These are phyloP conservation scores for Columba guinea DNA, from an alignment of 2,797 vertebrate species.

Conservation along the genomic window DNA sequence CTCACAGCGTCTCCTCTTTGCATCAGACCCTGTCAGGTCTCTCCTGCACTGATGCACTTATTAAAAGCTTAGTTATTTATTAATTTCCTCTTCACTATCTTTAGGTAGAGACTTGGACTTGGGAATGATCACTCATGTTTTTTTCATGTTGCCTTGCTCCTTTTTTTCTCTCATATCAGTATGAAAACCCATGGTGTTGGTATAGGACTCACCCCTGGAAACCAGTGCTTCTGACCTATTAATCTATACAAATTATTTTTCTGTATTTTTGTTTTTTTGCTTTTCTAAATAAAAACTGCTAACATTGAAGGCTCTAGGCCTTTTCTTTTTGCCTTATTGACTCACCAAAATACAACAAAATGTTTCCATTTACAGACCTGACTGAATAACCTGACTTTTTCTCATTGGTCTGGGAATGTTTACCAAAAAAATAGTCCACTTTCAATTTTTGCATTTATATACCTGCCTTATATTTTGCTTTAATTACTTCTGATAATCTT, in stretches of 20 bases:
- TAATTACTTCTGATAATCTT: background rate
- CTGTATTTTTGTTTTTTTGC: background rate
- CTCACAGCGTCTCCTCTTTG: background rate
- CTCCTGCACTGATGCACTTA: background rate
- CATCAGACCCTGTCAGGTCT: background rate
- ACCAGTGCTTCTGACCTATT: background rate
- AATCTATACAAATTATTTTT: background rate
- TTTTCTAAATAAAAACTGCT: background rate
- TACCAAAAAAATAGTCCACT: background rate
- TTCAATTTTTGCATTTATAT: background rate
- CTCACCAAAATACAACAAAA: background rate
- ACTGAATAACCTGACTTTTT: background rate
- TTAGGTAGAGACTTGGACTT: background rate
- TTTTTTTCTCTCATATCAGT: background rate
- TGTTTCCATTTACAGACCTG: background rate
- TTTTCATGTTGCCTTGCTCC: background rate
- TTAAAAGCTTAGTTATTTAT: conserved; percentile 45
- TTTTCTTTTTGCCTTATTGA: background rate
- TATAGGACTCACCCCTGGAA: background rate
- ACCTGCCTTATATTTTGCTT: background rate
- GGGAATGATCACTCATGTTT: background rate
- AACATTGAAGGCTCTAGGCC: background rate
- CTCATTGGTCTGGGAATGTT: background rate
- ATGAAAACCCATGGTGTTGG: background rate
- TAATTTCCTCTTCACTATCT: background rate